Conservation (phyloP, 1,140 invertebrate species). For the Protaetia brevitarsis region DNA sequence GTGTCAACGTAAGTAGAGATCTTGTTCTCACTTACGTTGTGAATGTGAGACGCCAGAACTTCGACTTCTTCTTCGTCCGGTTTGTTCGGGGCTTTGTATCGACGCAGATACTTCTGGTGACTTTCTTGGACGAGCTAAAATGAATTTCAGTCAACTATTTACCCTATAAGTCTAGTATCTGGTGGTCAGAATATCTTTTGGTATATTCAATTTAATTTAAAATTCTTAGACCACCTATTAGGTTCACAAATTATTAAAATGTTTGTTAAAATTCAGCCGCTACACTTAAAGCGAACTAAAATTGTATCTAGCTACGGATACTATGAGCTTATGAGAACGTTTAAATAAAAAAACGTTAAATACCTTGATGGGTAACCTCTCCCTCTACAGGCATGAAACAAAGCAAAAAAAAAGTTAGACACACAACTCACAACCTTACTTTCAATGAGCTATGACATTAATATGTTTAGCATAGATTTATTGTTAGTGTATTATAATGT, state of each 20-base stretch:
- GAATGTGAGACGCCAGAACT: slow-evolving; percentile 79
- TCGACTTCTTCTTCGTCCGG: slow-evolving; percentile 59
- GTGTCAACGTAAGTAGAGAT: neutral
- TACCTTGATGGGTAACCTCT: slow-evolving; percentile 58
- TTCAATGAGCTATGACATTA: neutral
- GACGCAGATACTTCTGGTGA: slow-evolving; percentile 51
- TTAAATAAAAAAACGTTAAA: slow-evolving; percentile 23
- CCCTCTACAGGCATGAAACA: slow-evolving; percentile 50
- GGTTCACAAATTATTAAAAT: too few species aligned
- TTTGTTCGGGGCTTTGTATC: slow-evolving; percentile 62
- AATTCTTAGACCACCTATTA: too few species aligned
- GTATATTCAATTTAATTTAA: too few species aligned
- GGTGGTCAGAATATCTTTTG: too few species aligned
- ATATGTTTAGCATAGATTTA: neutral
- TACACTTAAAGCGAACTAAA: too few species aligned
- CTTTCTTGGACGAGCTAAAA: slow-evolving; percentile 63
- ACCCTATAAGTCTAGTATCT: too few species aligned
- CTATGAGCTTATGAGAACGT: neutral
- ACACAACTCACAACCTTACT: neutral
- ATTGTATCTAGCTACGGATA: slow-evolving; percentile 10
- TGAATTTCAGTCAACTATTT: too few species aligned
- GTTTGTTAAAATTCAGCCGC: too few species aligned
- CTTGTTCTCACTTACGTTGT: slow-evolving; percentile 69
- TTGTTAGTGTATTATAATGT: neutral
- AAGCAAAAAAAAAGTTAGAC: slow-evolving; percentile 41